These are phyloP conservation scores for Suillia variegata DNA, from an alignment of 2,888 invertebrate species.

Conservation along the genomic window DNA sequence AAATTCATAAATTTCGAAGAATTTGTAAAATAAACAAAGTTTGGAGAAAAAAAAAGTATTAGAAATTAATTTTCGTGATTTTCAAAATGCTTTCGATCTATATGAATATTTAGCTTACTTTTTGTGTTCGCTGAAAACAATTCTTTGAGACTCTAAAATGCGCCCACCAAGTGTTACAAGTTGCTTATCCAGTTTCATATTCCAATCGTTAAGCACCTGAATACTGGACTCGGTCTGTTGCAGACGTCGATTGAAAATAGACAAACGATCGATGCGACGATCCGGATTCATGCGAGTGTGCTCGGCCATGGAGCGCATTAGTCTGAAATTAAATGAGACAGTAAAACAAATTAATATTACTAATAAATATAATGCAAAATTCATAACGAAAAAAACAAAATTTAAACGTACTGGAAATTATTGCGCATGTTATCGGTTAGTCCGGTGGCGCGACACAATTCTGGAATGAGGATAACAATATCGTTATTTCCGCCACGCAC, in stretches of 20 bases:
- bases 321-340: too few species aligned
- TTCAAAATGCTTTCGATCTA: too few species aligned
- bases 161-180: conserved; percentile 72
- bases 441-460: conserved; percentile 85
- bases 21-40: conserved; percentile 13
- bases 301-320: conserved; percentile 73
- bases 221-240: conserved; percentile 63
- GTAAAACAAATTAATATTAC: conserved; percentile 1
- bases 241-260: conserved; percentile 71
- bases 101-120: conserved; percentile 45
- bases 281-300: conserved; percentile 81
- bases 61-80: too few species aligned
- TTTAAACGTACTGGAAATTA: conserved; percentile 68
- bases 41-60: neutral
- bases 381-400: too few species aligned
- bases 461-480: conserved; percentile 76
- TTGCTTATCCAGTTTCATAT: conserved; percentile 68
- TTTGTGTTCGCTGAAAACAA: conserved; percentile 63
- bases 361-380: neutral
- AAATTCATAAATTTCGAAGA: neutral
- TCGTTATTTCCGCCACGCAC: conserved; percentile 71
- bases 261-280: conserved; percentile 71
- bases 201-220: conserved; percentile 74
- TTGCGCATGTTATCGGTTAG: conserved; percentile 72
- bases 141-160: conserved; percentile 69